Base-by-base conservation (phyloP, 2,113 vertebrate genomes). In the Martes martes region DNA sequence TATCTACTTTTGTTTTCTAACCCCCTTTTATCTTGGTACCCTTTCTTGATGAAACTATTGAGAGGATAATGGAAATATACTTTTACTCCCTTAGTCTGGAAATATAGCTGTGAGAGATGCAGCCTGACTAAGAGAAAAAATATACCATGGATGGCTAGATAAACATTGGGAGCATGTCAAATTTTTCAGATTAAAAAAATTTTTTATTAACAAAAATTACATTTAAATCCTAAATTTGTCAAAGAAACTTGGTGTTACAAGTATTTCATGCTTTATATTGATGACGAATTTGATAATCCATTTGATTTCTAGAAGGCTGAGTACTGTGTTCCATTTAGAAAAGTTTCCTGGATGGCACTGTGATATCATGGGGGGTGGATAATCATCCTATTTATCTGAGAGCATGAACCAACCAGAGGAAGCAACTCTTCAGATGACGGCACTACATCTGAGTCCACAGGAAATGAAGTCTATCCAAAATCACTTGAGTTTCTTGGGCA, bases 301-400 rank as follows among this genome's bases (percentile, higher is more conserved):
- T 55, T 86, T 89, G 47, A 86, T 71, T 73, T 93, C 80, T 87
- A 90, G 96, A 92, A 83, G 67, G 33, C 11, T 63, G 61, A 92
- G 23, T 26, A 74, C 28, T 50, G 5, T 57, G 52, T 74, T 95
- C 87, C 45, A 74, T 67, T 91, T 84, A 78, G 26, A 90, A 78
- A 91, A 95, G 15, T n/a, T 85, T 69, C 7, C 52, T 7, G 63
- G 96, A 82, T 85, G 28, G 28, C 50, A 95, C 28, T 13, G 1
- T 90, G 50, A 47, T 81, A 65, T n/a, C 13, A 10, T 19, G 13
- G 24, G 11, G n/a, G 21, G 74, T 2, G 0, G 2, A 16, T 59
- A 57, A 92, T 59, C 69, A 90, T 45, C 87, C 84, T 52, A 50
- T 78, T 96, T 86, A 94, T 85, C 71, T 91, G 36, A 97, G 15